phyloP scores from a whole-genome alignment of 2,888 invertebrate species.

The Cheilosia urbana region DNA sequence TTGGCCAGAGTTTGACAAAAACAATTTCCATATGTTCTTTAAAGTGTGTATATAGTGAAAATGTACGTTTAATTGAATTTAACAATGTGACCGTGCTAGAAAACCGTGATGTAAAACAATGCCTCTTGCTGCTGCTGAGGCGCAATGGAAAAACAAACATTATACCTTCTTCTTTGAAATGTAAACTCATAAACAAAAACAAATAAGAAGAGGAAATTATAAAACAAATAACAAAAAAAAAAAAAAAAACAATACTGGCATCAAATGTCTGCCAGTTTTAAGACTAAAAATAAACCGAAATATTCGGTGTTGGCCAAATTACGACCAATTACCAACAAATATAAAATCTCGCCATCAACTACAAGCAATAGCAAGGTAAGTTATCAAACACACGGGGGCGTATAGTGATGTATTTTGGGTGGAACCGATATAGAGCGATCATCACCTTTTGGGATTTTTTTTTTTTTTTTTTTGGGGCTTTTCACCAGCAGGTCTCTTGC shows the following conservation, averaged over 20 bases:
- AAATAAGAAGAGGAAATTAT: conserved; percentile 38
- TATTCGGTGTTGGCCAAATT: conserved; percentile 72
- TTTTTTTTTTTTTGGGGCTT: background rate
- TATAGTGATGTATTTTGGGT: conserved; percentile 7
- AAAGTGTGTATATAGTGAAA: background rate
- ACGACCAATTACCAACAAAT: conserved; percentile 71
- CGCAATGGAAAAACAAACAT: conserved; percentile 72
- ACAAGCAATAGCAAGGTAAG: conserved; percentile 67
- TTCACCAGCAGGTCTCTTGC: conserved; percentile 4
- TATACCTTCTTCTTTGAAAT: conserved; percentile 47
- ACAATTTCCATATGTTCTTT: conserved; percentile 16
- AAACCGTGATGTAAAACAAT: conserved; percentile 30
- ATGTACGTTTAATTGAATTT: background rate
- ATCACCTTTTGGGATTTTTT: background rate
- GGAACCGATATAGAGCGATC: background rate
- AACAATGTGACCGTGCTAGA: conserved; percentile 29
- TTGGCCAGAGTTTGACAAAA: conserved; percentile 1
- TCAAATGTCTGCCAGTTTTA: conserved; percentile 73
- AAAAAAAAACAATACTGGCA: conserved; percentile 57
- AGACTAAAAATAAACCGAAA: conserved; percentile 74
- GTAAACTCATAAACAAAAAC: conserved; percentile 64
- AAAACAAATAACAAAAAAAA: background rate
- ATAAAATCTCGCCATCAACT: conserved; percentile 51
- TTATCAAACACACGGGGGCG: background rate
- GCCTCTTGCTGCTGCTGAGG: conserved; percentile 22